Percentiles rank a stretch among this genome's conserved stretches.
These are phyloP conservation scores for Heptranchias perlo DNA, from an alignment of 2,113 vertebrate species.

Conservation along the genomic window DNA sequence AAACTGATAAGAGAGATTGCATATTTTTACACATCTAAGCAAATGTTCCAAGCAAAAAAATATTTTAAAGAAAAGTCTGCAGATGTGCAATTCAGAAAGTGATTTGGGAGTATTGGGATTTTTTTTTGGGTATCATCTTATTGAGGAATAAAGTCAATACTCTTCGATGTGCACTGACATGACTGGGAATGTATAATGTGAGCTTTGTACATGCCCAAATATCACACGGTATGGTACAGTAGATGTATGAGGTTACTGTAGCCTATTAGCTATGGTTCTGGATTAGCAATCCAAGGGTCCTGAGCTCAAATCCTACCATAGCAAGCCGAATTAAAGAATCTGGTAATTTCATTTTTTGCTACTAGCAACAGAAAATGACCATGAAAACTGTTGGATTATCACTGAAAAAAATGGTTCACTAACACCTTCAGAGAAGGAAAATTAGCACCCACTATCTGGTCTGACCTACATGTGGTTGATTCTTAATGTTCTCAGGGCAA, in stretches of 20 bases:
- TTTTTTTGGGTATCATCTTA: neutral
- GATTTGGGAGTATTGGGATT: neutral
- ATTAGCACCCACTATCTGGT: too few relatives aligned
- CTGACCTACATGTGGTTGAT: neutral
- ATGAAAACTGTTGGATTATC: neutral
- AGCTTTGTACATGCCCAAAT: neutral
- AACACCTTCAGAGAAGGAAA: neutral
- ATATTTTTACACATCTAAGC: constrained; percentile 41
- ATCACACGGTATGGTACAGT: neutral
- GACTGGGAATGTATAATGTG: neutral
- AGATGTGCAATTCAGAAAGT: neutral
- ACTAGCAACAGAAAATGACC: neutral
- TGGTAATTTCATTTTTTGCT: neutral
- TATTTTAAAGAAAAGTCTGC: constrained; percentile 26
- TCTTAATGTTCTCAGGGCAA: neutral
- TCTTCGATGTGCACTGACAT: too few relatives aligned
- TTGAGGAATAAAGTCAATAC: too few relatives aligned
- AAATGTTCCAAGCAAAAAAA: constrained; percentile 43
- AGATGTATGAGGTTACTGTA: neutral
- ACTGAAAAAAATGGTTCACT: neutral
- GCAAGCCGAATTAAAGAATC: neutral
- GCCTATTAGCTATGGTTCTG: neutral
- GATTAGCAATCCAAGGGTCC: neutral
- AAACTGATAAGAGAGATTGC: constrained; percentile 40
- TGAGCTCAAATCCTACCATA: neutral